Conservation (phyloP, 2,797 vertebrate genomes). For the Schizopygopsis malacanthus region DNA sequence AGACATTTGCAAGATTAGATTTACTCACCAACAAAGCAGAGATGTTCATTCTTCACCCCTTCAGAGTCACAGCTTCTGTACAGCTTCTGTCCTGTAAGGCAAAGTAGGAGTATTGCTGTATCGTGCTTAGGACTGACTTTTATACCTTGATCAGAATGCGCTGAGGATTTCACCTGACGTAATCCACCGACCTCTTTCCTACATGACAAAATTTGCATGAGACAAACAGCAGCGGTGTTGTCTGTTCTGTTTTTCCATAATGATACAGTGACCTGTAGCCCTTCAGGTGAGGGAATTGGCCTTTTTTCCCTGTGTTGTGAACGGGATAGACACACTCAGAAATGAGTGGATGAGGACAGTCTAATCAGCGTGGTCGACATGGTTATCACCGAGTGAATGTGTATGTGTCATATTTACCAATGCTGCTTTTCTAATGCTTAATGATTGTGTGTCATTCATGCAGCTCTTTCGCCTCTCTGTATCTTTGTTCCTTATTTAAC, state of each 20-base stretch:
- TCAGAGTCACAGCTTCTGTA: neutral
- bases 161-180: constrained; percentile 37
- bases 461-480: no score
- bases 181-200: constrained; percentile 44
- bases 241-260: constrained; percentile 49
- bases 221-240: no score
- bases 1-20: neutral
- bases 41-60: constrained; percentile 27
- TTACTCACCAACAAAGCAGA: constrained; percentile 43
- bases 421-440: no score
- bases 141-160: constrained; percentile 31
- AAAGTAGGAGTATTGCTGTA: neutral
- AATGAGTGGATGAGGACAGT: no score
- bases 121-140: neutral
- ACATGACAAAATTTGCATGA: constrained; percentile 54
- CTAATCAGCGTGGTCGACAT: no score
- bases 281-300: constrained; percentile 18
- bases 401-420: no score
- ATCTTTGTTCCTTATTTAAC: no score
- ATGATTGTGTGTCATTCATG: no score
- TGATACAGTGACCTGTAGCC: constrained; percentile 1
- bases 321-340: no score
- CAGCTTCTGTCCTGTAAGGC: neutral
- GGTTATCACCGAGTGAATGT: no score
- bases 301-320: neutral